A percentile compares a stretch with the other conserved stretches of the same genome.
phyloP scores from a whole-genome alignment of 2,113 vertebrate species.

The Amphilophus citrinellus region DNA sequence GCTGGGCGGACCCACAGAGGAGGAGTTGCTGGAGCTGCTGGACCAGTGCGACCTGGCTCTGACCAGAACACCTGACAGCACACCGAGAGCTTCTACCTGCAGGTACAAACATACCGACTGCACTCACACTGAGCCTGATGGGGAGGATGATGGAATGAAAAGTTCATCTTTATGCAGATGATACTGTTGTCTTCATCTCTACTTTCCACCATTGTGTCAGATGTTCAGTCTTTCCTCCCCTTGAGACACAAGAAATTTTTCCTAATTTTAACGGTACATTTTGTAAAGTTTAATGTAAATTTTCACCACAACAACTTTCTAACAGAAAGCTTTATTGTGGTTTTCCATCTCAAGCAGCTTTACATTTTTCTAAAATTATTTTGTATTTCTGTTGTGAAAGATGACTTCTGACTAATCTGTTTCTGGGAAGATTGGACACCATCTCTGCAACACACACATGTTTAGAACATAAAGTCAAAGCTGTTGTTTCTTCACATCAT shows the following conservation, averaged over 20 bases:
- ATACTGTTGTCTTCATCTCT: background rate
- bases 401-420: background rate
- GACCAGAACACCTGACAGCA: constrained; percentile 83
- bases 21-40: constrained; percentile 89
- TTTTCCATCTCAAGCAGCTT: background rate
- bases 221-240: too few species aligned
- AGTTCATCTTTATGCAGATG: background rate
- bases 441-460: too few species aligned
- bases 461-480: too few species aligned
- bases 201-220: background rate
- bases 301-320: too few species aligned
- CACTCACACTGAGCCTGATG: background rate
- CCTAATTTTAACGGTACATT: background rate
- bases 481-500: too few species aligned
- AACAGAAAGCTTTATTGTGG: background rate
- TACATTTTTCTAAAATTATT: background rate
- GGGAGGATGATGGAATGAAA: background rate
- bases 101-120: constrained; percentile 71
- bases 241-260: background rate
- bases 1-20: constrained; percentile 86
- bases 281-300: background rate
- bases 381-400: background rate
- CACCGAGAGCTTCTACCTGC: constrained; percentile 79
- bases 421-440: background rate
- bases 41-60: constrained; percentile 89